phyloP scores from a whole-genome alignment of 2,113 vertebrate genomes.

The Callocephalon fimbriatum region DNA sequence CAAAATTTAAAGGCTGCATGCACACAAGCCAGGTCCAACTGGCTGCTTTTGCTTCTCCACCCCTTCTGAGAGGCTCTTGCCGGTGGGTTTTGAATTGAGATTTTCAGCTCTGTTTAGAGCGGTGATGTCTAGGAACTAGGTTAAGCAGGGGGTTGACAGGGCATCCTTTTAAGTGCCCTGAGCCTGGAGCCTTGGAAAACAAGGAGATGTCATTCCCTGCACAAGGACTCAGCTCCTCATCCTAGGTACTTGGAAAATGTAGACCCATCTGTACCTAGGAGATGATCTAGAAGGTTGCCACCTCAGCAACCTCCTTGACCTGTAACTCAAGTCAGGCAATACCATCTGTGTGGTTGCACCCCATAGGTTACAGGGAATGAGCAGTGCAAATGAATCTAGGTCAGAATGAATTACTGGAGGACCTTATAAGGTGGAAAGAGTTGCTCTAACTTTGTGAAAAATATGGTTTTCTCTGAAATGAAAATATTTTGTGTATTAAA shows the following conservation, averaged over 20 bases:
- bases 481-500: not conserved
- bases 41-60: not conserved
- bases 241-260: not conserved
- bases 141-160: not conserved
- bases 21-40: not conserved
- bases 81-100: not conserved
- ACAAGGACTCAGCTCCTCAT: not conserved
- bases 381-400: not conserved
- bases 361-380: not conserved
- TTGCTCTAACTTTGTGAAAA: not conserved
- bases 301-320: not conserved
- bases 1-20: not conserved
- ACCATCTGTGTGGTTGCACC: not conserved
- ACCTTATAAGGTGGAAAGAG: not conserved
- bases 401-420: not conserved
- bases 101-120: not conserved
- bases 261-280: rapidly evolving
- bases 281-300: not conserved
- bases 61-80: not conserved
- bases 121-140: not conserved
- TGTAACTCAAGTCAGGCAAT: not conserved
- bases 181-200: not conserved
- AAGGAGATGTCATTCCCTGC: not conserved
- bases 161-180: not conserved
- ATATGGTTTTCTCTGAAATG: not conserved